phyloP scores from a whole-genome alignment of 2,888 invertebrate genomes.

The Perdita meconis region DNA sequence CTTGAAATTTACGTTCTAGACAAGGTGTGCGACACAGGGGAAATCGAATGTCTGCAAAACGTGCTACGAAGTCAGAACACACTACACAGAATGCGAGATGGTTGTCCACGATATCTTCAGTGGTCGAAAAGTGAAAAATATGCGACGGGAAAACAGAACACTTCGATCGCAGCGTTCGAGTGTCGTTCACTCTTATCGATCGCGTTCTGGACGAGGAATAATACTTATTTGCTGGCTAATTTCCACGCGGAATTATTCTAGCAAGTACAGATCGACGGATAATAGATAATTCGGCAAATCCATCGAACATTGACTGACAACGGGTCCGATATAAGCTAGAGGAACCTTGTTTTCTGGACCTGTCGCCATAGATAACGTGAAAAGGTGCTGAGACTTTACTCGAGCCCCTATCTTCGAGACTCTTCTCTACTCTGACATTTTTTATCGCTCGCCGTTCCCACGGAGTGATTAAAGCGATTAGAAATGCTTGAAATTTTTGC shows the following conservation, averaged over 20 bases:
- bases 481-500: background rate
- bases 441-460: slow-evolving; percentile 18
- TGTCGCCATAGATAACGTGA: background rate
- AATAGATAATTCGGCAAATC: slow-evolving; percentile 5
- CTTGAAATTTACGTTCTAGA: too few species aligned
- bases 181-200: slow-evolving; percentile 4
- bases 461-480: background rate
- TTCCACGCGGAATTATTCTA: slow-evolving; percentile 21
- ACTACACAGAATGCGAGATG: too few species aligned
- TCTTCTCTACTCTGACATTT: background rate
- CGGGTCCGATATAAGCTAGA: background rate
- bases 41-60: too few species aligned
- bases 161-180: background rate
- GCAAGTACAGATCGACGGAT: slow-evolving; percentile 15
- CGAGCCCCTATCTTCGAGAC: background rate
- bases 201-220: background rate
- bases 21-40: too few species aligned
- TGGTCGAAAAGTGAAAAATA: slow-evolving; percentile 7
- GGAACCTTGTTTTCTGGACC: background rate
- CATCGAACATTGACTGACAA: background rate
- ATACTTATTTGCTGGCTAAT: background rate
- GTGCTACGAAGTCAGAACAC: too few species aligned
- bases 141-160: background rate
- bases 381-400: background rate
- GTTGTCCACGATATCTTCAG: too few species aligned